Percentiles rank a stretch among this genome's conserved stretches.
Evolutionary conservation across 2,888 invertebrate genomes (phyloP).

Genomic region (Keiferia lycopersicella): DNA sequence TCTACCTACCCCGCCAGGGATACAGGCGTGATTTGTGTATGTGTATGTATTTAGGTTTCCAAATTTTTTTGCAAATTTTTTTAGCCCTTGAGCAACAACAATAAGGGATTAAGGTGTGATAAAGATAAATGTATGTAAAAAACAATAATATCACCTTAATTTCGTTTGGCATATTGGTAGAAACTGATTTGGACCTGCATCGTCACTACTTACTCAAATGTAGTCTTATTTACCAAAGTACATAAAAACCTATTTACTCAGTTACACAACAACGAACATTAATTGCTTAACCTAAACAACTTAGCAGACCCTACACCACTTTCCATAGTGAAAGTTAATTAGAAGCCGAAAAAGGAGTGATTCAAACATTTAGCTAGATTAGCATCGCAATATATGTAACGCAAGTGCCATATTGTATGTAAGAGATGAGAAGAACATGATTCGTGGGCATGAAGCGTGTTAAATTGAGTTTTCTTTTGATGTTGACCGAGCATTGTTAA

Average conservation of each 20-base stretch:
- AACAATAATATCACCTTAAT: no score
- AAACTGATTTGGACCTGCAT: no score
- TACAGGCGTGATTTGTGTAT: no score
- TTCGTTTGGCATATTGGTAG: no score
- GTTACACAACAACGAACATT: conserved; percentile 6
- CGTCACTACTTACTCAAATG: no score
- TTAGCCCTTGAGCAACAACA: no score
- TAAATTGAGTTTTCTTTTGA: conserved; percentile 20
- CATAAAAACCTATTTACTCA: neutral
- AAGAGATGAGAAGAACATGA: neutral
- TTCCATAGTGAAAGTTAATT: conserved; percentile 66
- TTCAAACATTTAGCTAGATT: conserved; percentile 43
- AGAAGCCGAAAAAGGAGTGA: conserved; percentile 47
- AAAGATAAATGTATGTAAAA: no score
- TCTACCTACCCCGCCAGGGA: no score
- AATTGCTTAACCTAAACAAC: neutral
- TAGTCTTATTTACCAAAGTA: neutral
- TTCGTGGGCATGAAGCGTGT: conserved; percentile 21
- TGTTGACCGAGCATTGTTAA: neutral
- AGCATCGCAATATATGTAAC: conserved; percentile 37
- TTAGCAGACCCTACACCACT: conserved; percentile 38
- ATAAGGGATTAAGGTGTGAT: no score
- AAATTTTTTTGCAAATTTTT: no score
- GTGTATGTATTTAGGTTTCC: no score
- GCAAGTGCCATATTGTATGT: conserved; percentile 7